Evolutionary conservation across 2,113 vertebrate genomes (phyloP), one percentile per base, ranked within the genome.

Genomic region (Clarias macrocephalus): DNA sequence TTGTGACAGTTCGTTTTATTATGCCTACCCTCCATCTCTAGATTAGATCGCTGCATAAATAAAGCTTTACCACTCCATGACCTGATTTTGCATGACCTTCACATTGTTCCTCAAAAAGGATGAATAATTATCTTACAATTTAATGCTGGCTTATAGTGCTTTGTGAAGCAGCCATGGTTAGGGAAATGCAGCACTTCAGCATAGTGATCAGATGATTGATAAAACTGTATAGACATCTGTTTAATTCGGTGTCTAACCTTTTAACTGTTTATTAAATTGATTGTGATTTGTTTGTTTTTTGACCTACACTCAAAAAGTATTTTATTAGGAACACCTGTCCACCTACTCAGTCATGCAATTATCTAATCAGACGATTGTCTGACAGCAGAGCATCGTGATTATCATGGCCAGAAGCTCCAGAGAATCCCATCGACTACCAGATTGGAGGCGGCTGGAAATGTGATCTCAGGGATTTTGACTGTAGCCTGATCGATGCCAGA

Each of bases 61-160:
- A 72, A 23, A 65, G 60, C 42, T 54, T 62, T 65, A 52, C 62
- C 23, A 72, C 12, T 85, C 25, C 33, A 42, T 60, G 54, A 37
- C 83, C 83, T 52, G 70, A 57, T 75, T 85, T 62, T 85, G 10
- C 57, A 62, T 62, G 25, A 84, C 59, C 68, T 59, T 25, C 56
- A 85, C 16, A n/a, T 85, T 60, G 33, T 62, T 54, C 68, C 83
- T 84, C 83, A 42, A 59, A 59, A 72, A 62, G 21, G 13, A n/a
- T 62, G 48, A 13, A 10, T 77, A 56, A 77, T n/a, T 0, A n/a
- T 15, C 73, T 56, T 8, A 9, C 37, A 56, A 11, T 25, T 73
- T 37, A 18, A 30, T 72, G 3, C 0, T 25, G 42, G 42, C 33
- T 72, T 48, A 5, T 18, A 37, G 30, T 33, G 68, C 30, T 33